Conservation (phyloP, 2,797 vertebrate genomes). For the Decapterus maruadsi region DNA sequence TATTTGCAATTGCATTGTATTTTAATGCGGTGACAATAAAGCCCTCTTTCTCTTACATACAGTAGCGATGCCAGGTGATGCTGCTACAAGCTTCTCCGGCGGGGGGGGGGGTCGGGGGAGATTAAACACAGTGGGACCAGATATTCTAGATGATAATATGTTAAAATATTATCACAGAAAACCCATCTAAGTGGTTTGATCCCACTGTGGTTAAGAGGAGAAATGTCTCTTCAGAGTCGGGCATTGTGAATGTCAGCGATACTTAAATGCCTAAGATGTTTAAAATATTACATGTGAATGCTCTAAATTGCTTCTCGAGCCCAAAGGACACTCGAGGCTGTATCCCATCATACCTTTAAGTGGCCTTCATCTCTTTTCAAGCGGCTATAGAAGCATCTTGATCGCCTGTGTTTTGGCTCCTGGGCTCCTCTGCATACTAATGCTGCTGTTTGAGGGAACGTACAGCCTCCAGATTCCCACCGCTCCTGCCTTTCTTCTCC, state of each 20-base stretch:
- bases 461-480: slow-evolving; percentile 48
- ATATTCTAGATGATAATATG: neutral
- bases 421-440: slow-evolving; percentile 61
- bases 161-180: neutral
- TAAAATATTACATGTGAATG: slow-evolving; percentile 34
- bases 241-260: neutral
- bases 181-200: neutral
- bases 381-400: slow-evolving; percentile 29
- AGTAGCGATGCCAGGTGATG: too few relatives aligned
- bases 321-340: slow-evolving; percentile 10
- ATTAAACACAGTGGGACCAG: too few relatives aligned
- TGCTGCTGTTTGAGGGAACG: slow-evolving; percentile 42
- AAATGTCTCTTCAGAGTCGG: neutral
- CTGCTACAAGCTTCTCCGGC: too few relatives aligned
- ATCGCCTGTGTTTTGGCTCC: slow-evolving; percentile 51
- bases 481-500: slow-evolving; percentile 56
- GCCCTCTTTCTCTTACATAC: too few relatives aligned
- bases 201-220: too few relatives aligned
- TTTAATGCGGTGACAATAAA: too few relatives aligned
- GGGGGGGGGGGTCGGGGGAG: too few relatives aligned
- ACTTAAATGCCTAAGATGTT: slow-evolving; percentile 1
- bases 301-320: neutral
- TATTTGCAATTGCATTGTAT: too few relatives aligned
- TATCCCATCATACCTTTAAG: slow-evolving; percentile 32
- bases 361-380: slow-evolving; percentile 44